Percentiles rank a stretch among this genome's conserved stretches.
These are phyloP conservation scores for Idaea biselata DNA, from an alignment of 2,888 invertebrate species.

Conservation along the genomic window DNA sequence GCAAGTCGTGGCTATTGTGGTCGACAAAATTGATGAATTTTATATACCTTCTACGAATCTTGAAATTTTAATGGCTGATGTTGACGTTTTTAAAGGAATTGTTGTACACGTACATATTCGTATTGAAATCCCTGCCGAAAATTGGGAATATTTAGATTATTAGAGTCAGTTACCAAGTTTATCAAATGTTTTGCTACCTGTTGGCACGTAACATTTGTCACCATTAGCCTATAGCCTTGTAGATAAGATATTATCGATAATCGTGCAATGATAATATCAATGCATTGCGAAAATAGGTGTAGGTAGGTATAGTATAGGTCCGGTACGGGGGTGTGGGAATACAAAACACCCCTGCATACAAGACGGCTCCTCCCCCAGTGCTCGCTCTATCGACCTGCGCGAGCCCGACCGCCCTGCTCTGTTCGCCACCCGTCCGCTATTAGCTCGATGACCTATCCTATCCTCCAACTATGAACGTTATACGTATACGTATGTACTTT, in stretches of 20 bases:
- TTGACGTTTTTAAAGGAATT: no score
- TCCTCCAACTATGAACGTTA: conserved; percentile 27
- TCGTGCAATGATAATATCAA: conserved; percentile 40
- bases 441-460: conserved; percentile 48
- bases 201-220: background rate
- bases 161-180: no score
- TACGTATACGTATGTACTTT: conserved; percentile 27
- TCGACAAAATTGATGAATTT: no score
- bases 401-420: conserved; percentile 66
- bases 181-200: no score
- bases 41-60: no score
- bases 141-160: no score
- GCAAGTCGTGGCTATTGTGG: background rate
- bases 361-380: conserved; percentile 66
- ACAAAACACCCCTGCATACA: conserved; percentile 63
- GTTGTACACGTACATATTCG: no score
- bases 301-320: conserved; percentile 30
- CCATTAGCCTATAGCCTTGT: background rate
- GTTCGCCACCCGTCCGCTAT: conserved; percentile 45
- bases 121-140: no score
- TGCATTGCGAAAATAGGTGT: conserved; percentile 60
- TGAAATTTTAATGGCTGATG: no score
- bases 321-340: conserved; percentile 67
- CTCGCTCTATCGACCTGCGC: conserved; percentile 78
- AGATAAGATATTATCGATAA: background rate